These are phyloP conservation scores for Trichogramma dendrolimi DNA, from an alignment of 2,888 invertebrate genomes.

Conservation along the genomic window DNA sequence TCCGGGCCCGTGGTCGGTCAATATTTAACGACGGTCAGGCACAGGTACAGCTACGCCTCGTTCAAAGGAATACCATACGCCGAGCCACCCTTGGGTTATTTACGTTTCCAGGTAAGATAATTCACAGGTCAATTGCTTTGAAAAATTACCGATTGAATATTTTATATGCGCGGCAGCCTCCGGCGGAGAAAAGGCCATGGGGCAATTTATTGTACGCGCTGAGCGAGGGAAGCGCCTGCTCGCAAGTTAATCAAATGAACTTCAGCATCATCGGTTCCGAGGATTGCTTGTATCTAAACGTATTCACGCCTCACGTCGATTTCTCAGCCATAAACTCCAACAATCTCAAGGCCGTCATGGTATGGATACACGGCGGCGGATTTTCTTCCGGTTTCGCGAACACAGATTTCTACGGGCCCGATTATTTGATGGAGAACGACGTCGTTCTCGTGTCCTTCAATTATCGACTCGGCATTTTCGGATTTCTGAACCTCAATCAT, in stretches of 20 bases:
- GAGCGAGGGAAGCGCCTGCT: slow-evolving; percentile 15
- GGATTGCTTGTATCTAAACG: slow-evolving; percentile 31
- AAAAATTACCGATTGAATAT: neutral
- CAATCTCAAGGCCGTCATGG: slow-evolving; percentile 28
- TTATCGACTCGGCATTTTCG: slow-evolving; percentile 28
- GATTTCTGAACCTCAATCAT: slow-evolving; percentile 28
- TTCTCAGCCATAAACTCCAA: neutral
- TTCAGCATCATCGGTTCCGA: slow-evolving; percentile 20
- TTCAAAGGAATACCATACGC: slow-evolving; percentile 40
- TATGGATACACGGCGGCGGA: slow-evolving; percentile 30
- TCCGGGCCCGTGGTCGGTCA: slow-evolving; percentile 35
- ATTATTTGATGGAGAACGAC: slow-evolving; percentile 28
- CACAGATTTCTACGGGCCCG: slow-evolving; percentile 20
- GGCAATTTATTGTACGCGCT: slow-evolving; percentile 22
- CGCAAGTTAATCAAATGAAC: slow-evolving; percentile 12
- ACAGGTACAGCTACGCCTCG: slow-evolving; percentile 27
- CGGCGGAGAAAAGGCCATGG: slow-evolving; percentile 27
- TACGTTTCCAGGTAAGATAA: slow-evolving; percentile 36
- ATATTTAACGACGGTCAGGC: slow-evolving; percentile 28
- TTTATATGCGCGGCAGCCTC: slow-evolving; percentile 22
- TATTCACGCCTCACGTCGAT: slow-evolving; percentile 29
- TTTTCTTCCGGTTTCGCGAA: slow-evolving; percentile 21
- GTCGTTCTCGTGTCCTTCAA: slow-evolving; percentile 25
- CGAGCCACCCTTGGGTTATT: slow-evolving; percentile 32
- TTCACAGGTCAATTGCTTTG: neutral